Conservation (phyloP, 2,797 vertebrate species). For the Schizopygopsis malacanthus region DNA sequence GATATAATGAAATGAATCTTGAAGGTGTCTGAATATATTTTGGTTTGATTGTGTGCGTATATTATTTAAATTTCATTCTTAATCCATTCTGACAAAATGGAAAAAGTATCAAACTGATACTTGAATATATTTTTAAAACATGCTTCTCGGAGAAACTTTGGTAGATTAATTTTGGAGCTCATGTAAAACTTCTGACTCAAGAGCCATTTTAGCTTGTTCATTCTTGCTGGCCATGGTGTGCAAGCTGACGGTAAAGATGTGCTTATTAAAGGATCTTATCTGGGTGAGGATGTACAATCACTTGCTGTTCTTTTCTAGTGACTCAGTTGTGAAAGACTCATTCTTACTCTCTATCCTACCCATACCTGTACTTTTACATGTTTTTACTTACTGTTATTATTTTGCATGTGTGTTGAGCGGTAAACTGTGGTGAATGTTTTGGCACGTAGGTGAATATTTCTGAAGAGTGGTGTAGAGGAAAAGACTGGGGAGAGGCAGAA, state of each 20-base stretch:
- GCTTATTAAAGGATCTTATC: conserved; percentile 9
- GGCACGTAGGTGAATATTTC: neutral
- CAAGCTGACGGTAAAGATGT: conserved; percentile 12
- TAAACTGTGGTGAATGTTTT: conserved; percentile 8
- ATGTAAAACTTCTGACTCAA: conserved; percentile 8
- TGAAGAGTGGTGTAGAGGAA: neutral
- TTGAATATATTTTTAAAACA: neutral
- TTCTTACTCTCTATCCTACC: conserved; percentile 10
- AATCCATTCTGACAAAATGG: neutral
- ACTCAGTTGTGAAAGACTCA: conserved; percentile 28
- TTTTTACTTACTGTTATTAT: neutral
- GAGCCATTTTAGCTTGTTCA: neutral
- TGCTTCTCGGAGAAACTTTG: neutral
- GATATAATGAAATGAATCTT: too few species aligned
- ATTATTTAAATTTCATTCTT: too few species aligned
- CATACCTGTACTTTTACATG: conserved; percentile 1
- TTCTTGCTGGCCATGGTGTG: neutral
- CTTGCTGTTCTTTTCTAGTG: neutral
- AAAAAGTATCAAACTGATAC: neutral
- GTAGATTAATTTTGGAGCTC: neutral
- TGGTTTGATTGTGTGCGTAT: too few species aligned
- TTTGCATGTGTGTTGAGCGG: neutral
- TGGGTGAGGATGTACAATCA: neutral
- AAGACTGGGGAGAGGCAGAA: neutral
- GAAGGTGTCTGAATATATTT: too few species aligned